Conservation (phyloP, 2,113 vertebrate species). For the Hemicordylus capensis region DNA sequence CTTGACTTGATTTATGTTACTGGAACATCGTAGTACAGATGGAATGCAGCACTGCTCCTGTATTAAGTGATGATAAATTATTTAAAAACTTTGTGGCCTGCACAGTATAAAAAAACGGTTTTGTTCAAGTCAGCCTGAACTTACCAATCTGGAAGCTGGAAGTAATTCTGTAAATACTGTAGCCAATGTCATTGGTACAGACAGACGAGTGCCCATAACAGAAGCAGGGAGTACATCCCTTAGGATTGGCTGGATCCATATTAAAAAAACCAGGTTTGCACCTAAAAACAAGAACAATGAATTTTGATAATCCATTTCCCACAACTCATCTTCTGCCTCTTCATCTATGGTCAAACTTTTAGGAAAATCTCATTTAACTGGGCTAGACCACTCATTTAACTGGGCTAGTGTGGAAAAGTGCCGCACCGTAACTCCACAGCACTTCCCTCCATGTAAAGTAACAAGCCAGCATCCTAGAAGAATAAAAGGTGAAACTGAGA, state of each 20-base stretch:
- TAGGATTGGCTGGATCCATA: conserved; percentile 85
- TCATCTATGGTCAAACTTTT: not conserved
- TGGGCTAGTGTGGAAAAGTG: not conserved
- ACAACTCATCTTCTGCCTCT: not conserved
- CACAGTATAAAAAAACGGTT: not conserved
- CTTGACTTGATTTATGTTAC: not conserved
- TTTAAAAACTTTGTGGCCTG: not conserved
- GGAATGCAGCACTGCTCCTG: not conserved
- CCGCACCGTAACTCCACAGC: too few relatives aligned
- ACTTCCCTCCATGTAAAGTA: not conserved
- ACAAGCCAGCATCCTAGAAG: not conserved
- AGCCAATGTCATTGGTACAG: conserved; percentile 86
- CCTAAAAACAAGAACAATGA: conserved; percentile 69
- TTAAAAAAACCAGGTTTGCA: conserved; percentile 97
- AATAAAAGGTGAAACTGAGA: not conserved
- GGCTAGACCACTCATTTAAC: not conserved
- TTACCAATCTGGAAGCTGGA: conserved; percentile 87
- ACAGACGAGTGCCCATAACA: conserved; percentile 97
- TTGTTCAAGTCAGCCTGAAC: not conserved
- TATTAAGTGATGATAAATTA: not conserved
- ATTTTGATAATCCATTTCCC: conserved; percentile 16
- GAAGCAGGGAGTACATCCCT: conserved; percentile 94
- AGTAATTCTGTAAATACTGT: conserved; percentile 79
- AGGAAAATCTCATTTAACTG: not conserved
- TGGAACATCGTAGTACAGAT: not conserved